phyloP scores from a whole-genome alignment of 1,140 invertebrate genomes.

The Drosophila baimaii region DNA sequence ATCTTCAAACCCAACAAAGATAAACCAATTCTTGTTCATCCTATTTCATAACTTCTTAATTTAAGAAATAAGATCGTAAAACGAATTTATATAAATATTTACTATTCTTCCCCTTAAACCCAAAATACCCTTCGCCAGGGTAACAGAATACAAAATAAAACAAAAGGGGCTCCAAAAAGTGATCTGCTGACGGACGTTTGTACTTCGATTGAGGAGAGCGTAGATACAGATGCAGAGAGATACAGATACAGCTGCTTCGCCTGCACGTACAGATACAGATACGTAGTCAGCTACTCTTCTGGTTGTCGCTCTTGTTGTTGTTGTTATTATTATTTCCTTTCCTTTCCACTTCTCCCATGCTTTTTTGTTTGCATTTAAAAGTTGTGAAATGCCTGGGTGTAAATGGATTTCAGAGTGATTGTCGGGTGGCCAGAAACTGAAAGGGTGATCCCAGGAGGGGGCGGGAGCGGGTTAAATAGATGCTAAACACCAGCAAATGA shows the following conservation, averaged over 20 bases:
- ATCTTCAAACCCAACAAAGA: neutral
- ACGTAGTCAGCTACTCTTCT: slow-evolving; percentile 36
- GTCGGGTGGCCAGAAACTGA: neutral
- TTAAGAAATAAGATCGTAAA: too few species aligned
- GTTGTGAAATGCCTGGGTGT: slow-evolving; percentile 52
- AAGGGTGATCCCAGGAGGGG: neutral
- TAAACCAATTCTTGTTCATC: neutral
- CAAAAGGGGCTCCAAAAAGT: slow-evolving; percentile 29
- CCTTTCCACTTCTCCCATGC: slow-evolving; percentile 5
- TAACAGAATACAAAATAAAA: slow-evolving; percentile 15
- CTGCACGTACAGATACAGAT: slow-evolving; percentile 47
- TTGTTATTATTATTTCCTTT: slow-evolving; percentile 32
- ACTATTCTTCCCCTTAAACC: neutral
- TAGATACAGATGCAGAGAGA: slow-evolving; percentile 21
- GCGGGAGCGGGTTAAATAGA: slow-evolving; percentile 44
- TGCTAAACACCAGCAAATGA: slow-evolving; percentile 60
- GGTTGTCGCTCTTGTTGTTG: slow-evolving; percentile 13
- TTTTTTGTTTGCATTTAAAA: slow-evolving; percentile 45
- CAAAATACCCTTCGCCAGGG: neutral
- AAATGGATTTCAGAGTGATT: slow-evolving; percentile 31
- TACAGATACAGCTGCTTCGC: slow-evolving; percentile 36
- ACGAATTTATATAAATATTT: neutral
- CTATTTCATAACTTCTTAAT: neutral
- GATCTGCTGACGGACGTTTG: slow-evolving; percentile 25
- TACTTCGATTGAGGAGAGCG: slow-evolving; percentile 57